Percentiles rank a stretch among this genome's conserved stretches.
These are phyloP conservation scores for Drosophila aldrichi DNA, from an alignment of 2,888 invertebrate species.

Conservation along the genomic window DNA sequence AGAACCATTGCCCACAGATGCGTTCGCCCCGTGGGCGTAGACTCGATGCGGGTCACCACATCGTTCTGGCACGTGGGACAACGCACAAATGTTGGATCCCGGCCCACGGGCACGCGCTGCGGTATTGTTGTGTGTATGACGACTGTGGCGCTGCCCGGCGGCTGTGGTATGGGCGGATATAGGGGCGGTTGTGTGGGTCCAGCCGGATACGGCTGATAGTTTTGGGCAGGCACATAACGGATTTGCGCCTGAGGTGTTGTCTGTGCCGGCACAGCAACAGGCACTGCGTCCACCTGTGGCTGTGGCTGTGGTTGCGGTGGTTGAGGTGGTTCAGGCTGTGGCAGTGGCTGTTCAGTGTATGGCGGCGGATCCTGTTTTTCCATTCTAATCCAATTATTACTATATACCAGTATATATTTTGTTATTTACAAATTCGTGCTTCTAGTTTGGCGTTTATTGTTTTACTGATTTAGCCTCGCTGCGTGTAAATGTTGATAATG, in stretches of 20 bases:
- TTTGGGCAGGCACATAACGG: slow-evolving; percentile 22
- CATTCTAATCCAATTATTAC: slow-evolving; percentile 12
- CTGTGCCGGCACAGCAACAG: neutral
- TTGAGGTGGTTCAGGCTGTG: neutral
- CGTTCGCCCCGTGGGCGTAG: slow-evolving; percentile 13
- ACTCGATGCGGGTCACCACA: slow-evolving; percentile 36
- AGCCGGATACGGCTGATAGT: slow-evolving; percentile 40
- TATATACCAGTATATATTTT: neutral
- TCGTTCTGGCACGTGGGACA: slow-evolving; percentile 45
- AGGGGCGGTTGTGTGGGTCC: slow-evolving; percentile 46
- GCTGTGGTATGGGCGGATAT: slow-evolving; percentile 35
- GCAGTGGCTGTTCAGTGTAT: slow-evolving; percentile 38
- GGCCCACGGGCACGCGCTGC: slow-evolving; percentile 29
- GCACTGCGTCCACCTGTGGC: slow-evolving; percentile 5
- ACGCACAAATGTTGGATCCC: slow-evolving; percentile 43
- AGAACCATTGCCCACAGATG: slow-evolving; percentile 25
- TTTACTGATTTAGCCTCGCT: slow-evolving; percentile 3
- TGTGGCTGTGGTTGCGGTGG: slow-evolving; percentile 14
- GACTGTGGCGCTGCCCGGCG: slow-evolving; percentile 14
- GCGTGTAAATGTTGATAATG: slow-evolving; percentile 4
- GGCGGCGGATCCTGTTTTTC: slow-evolving; percentile 31
- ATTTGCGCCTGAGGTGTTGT: slow-evolving; percentile 4
- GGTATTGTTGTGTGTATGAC: slow-evolving; percentile 28
- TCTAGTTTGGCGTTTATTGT: slow-evolving; percentile 3
- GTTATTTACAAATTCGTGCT: neutral